phyloP scores from a whole-genome alignment of 2,113 vertebrate species.

The Anolis sagrei region DNA sequence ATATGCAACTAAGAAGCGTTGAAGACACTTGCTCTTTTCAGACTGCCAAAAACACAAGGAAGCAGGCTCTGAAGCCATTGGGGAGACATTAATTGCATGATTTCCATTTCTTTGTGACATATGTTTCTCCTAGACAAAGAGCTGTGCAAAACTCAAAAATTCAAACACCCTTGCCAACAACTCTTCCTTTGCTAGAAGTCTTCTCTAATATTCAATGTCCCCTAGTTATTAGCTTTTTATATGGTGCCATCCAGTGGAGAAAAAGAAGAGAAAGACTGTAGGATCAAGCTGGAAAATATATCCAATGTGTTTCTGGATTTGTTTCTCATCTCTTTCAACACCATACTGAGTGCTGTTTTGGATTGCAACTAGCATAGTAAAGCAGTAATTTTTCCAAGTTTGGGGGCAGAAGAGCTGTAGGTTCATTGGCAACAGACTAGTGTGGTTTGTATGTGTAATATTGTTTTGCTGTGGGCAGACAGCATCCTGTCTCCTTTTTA shows the following conservation, averaged over 20 bases:
- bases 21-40: neutral
- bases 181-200: neutral
- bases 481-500: neutral
- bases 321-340: neutral
- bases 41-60: neutral
- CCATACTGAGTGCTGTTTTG: too few species aligned
- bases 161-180: neutral
- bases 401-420: neutral
- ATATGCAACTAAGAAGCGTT: neutral
- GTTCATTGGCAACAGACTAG: neutral
- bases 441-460: neutral
- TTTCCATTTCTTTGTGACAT: neutral
- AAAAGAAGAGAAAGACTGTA: neutral
- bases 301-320: neutral
- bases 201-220: neutral
- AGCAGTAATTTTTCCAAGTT: neutral
- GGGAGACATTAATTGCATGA: neutral
- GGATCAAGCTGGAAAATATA: neutral
- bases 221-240: neutral
- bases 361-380: neutral
- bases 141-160: neutral
- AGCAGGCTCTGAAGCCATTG: neutral
- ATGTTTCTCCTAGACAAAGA: neutral
- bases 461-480: too few species aligned
- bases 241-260: constrained; percentile 12